A percentile compares a stretch with the other conserved stretches of the same genome.
Evolutionary conservation across 2,888 invertebrate genomes (phyloP).

Genomic region (Lepetodrilus schrolli): DNA sequence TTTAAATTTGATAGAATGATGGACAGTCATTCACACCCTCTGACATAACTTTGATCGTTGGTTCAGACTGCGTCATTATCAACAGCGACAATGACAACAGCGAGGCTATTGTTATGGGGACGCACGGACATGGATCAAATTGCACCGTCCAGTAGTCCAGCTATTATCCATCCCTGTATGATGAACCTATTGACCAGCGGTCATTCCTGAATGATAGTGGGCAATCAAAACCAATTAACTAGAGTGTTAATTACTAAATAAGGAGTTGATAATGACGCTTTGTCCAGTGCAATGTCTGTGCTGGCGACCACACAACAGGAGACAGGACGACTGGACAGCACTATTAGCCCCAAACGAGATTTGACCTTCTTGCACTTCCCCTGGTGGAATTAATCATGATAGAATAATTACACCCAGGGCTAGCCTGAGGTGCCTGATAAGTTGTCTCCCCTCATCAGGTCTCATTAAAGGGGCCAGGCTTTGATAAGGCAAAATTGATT

Average conservation of each 20-base stretch:
- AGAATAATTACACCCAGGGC: neutral
- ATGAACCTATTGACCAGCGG: neutral
- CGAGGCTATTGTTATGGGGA: no score
- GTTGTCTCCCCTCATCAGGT: neutral
- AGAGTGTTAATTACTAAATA: neutral
- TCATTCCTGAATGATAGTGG: slow-evolving; percentile 1
- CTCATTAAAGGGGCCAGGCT: neutral
- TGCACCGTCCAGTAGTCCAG: no score
- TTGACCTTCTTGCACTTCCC: neutral
- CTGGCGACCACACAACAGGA: neutral
- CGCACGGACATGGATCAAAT: no score
- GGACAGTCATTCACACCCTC: no score
- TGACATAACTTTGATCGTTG: no score
- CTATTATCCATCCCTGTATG: neutral
- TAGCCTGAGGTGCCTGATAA: neutral
- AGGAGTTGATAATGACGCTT: neutral
- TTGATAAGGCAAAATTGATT: neutral
- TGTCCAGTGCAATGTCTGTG: neutral
- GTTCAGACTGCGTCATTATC: no score
- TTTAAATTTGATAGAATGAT: no score
- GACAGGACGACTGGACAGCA: neutral
- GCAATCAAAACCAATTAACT: neutral
- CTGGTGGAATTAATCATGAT: neutral
- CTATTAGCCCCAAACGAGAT: neutral
- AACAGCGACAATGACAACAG: no score